Conservation (phyloP, 1,140 invertebrate species). For the Pachypeltis micranthus region DNA sequence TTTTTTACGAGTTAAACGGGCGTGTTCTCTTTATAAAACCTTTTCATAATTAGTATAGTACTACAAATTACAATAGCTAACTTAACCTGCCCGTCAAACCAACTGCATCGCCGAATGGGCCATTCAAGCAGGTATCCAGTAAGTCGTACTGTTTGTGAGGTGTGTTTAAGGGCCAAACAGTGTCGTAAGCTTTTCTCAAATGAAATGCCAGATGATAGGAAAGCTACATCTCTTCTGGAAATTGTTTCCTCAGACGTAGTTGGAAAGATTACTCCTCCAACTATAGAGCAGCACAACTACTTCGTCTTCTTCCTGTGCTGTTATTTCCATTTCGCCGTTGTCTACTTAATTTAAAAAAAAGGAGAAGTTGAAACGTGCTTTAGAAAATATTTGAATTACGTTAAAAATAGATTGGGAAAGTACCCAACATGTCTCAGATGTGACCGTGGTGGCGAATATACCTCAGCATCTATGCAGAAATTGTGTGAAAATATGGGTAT, state of each 20-base stretch:
- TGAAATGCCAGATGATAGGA: background rate
- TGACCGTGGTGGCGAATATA: slow-evolving; percentile 12
- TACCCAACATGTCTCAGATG: background rate
- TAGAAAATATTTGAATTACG: background rate
- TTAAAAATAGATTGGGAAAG: background rate
- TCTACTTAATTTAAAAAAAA: background rate
- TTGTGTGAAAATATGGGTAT: background rate
- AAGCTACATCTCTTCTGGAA: background rate
- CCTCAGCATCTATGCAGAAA: background rate
- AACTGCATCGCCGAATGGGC: too few relatives aligned
- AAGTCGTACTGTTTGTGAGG: background rate
- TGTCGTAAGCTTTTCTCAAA: background rate
- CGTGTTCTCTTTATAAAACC: too few relatives aligned
- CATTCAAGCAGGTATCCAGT: too few relatives aligned
- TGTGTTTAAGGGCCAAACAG: background rate
- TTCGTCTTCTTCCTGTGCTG: background rate
- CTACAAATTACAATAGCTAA: too few relatives aligned
- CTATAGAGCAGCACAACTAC: background rate
- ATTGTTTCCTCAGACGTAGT: background rate
- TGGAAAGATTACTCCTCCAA: background rate
- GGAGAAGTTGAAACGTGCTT: background rate
- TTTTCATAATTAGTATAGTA: too few relatives aligned
- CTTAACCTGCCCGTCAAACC: too few relatives aligned
- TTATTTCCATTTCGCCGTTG: background rate
- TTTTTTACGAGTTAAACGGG: too few relatives aligned